Evolutionary conservation across 1,140 invertebrate species (phyloP).

Genomic region (Papilio machaon): DNA sequence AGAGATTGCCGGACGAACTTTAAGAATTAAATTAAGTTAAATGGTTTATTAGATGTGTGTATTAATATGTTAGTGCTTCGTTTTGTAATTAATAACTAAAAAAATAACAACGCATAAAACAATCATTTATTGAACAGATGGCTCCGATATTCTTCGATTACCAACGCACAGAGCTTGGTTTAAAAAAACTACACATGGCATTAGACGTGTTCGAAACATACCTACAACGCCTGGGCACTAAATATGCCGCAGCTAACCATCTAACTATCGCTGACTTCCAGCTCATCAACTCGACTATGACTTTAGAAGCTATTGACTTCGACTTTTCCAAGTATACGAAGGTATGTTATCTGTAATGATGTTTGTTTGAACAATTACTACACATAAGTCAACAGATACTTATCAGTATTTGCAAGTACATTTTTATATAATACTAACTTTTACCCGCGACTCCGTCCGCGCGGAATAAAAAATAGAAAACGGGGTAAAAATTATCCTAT

Average conservation of each 20-base stretch:
- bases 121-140: constrained; percentile 76
- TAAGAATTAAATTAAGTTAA: too few relatives aligned
- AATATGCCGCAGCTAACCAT: constrained; percentile 86
- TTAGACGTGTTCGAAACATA: constrained; percentile 87
- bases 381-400: not conserved
- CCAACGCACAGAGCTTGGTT: constrained; percentile 83
- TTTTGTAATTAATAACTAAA: too few relatives aligned
- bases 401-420: too few relatives aligned
- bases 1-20: too few relatives aligned
- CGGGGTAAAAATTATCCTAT: too few relatives aligned
- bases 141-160: constrained; percentile 89
- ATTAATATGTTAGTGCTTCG: not conserved
- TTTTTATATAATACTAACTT: too few relatives aligned
- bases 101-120: constrained; percentile 5
- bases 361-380: not conserved
- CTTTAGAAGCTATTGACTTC: constrained; percentile 87
- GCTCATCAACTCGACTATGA: constrained; percentile 86
- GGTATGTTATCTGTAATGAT: constrained; percentile 49
- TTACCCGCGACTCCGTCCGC: too few relatives aligned
- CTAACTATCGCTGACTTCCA: constrained; percentile 89
- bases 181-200: constrained; percentile 86
- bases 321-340: constrained; percentile 83
- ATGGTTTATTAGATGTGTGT: not conserved
- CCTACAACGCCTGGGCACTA: constrained; percentile 82
- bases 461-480: too few relatives aligned